These are phyloP conservation scores for Callocephalon fimbriatum DNA, from an alignment of 2,113 vertebrate species.

Conservation along the genomic window DNA sequence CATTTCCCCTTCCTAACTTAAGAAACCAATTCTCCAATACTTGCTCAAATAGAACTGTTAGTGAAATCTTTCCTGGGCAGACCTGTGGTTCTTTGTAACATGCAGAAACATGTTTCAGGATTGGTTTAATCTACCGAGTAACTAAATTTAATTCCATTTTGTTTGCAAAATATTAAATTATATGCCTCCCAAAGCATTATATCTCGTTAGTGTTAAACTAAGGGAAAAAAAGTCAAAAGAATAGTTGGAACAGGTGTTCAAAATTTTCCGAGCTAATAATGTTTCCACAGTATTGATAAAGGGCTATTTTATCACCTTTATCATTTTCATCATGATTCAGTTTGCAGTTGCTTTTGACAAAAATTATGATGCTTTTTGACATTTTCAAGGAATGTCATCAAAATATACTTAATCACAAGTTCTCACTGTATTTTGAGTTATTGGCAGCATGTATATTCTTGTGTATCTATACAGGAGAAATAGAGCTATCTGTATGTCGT, in stretches of 20 bases:
- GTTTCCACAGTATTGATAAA: not conserved
- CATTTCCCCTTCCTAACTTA: not conserved
- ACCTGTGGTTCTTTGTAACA: not conserved
- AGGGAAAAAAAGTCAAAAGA: not conserved
- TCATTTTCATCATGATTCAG: not conserved
- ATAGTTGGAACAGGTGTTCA: not conserved
- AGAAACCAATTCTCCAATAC: not conserved
- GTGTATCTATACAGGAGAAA: not conserved
- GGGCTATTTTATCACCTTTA: not conserved
- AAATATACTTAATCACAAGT: not conserved
- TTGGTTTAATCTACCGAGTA: not conserved
- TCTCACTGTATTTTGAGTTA: not conserved
- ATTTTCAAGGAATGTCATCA: not conserved
- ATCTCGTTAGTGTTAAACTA: not conserved
- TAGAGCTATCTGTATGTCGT: not conserved
- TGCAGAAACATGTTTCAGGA: not conserved
- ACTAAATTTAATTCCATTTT: not conserved
- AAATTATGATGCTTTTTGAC: not conserved
- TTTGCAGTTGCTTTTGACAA: not conserved
- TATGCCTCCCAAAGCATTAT: not conserved
- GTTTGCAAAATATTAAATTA: not conserved
- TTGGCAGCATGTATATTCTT: not conserved
- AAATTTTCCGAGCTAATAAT: not conserved
- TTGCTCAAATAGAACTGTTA: not conserved
- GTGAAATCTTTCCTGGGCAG: not conserved